phyloP scores from a whole-genome alignment of 2,888 invertebrate species.

The Amiota mariae region DNA sequence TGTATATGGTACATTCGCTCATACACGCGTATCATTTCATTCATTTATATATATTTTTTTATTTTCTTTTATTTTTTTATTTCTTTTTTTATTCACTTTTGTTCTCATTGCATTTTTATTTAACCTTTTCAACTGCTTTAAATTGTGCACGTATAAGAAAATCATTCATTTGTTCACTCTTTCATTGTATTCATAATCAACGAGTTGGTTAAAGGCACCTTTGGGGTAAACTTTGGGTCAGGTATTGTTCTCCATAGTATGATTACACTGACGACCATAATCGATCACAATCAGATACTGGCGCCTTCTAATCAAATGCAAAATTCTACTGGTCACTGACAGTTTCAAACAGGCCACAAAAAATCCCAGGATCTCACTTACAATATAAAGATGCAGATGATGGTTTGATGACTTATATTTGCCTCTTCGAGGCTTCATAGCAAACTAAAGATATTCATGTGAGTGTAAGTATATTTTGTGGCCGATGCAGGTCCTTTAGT shows the following conservation, averaged over 20 bases:
- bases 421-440: neutral
- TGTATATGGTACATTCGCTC: too few relatives aligned
- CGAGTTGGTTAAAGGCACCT: constrained; percentile 6
- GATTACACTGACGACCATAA: neutral
- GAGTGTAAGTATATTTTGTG: neutral
- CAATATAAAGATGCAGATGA: too few relatives aligned
- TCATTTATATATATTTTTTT: too few relatives aligned
- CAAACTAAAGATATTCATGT: neutral
- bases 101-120: neutral
- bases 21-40: too few relatives aligned
- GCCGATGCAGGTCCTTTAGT: neutral
- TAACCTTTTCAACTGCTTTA: neutral
- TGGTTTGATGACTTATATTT: too few relatives aligned
- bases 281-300: constrained; percentile 39
- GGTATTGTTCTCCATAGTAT: neutral
- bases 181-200: constrained; percentile 7
- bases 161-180: neutral
- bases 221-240: too few relatives aligned
- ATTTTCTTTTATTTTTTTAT: too few relatives aligned
- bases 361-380: neutral
- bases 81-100: too few relatives aligned
- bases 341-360: neutral
- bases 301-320: constrained; percentile 60
- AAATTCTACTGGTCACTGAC: constrained; percentile 31
- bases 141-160: constrained; percentile 8